phyloP scores from a whole-genome alignment of 2,797 vertebrate genomes.

The Botia almorhae region DNA sequence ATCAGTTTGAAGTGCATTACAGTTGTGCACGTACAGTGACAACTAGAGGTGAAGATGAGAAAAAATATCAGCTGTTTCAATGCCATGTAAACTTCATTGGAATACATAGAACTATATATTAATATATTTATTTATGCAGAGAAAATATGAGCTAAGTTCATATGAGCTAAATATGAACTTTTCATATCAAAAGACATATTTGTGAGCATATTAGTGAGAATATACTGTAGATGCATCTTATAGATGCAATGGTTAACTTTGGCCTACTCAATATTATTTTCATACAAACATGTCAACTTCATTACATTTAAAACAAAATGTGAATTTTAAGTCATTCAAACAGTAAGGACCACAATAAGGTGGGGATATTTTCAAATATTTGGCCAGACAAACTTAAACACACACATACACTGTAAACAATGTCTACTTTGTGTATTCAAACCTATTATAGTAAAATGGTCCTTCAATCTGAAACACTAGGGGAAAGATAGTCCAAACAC shows the following conservation, averaged over 20 bases:
- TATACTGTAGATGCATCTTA: too few relatives aligned
- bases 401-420: neutral
- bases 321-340: neutral
- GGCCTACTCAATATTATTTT: too few relatives aligned
- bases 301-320: neutral
- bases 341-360: too few relatives aligned
- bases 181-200: too few relatives aligned
- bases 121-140: too few relatives aligned
- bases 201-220: too few relatives aligned
- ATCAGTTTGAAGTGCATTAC: constrained; percentile 1
- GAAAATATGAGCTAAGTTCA: too few relatives aligned
- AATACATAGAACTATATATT: too few relatives aligned
- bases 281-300: neutral
- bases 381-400: neutral
- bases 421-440: neutral
- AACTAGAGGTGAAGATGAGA: neutral
- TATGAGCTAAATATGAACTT: too few relatives aligned
- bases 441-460: neutral
- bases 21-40: constrained; percentile 2
- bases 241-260: too few relatives aligned
- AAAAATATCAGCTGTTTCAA: neutral
- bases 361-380: neutral
- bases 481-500: constrained; percentile 7
- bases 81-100: too few relatives aligned
- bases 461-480: neutral